A percentile compares a stretch with the other conserved stretches of the same genome.
These are phyloP conservation scores for Girardinichthys multiradiatus DNA, from an alignment of 2,113 vertebrate species.

Conservation along the genomic window DNA sequence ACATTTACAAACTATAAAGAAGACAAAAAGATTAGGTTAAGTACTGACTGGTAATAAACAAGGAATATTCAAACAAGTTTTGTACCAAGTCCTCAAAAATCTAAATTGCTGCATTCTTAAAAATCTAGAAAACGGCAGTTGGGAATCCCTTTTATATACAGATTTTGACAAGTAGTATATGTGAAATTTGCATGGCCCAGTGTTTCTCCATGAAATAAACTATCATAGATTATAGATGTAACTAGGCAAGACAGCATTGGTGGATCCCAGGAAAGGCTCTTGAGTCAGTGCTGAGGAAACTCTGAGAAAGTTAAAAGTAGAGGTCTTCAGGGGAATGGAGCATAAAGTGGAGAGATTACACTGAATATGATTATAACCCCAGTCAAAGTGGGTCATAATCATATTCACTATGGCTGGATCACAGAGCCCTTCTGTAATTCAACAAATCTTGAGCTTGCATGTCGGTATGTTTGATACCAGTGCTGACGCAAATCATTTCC, in stretches of 20 bases:
- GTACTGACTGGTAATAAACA: no score
- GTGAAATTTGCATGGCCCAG: background rate
- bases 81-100: no score
- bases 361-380: conserved; percentile 1
- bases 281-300: background rate
- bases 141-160: no score
- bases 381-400: conserved; percentile 1
- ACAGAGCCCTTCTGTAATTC: background rate
- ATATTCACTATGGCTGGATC: background rate
- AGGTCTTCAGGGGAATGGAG: background rate
- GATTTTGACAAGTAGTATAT: background rate
- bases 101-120: no score
- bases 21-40: no score
- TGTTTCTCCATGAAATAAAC: background rate
- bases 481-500: background rate
- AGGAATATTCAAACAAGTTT: no score
- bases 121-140: no score
- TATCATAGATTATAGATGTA: background rate
- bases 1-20: no score
- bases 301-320: background rate
- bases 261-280: background rate
- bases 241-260: background rate
- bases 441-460: background rate
- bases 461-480: background rate
- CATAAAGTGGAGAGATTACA: background rate